Evolutionary conservation across 2,888 invertebrate genomes (phyloP), one percentile per base, ranked within the genome.

Genomic region (Heliconius aoede): DNA sequence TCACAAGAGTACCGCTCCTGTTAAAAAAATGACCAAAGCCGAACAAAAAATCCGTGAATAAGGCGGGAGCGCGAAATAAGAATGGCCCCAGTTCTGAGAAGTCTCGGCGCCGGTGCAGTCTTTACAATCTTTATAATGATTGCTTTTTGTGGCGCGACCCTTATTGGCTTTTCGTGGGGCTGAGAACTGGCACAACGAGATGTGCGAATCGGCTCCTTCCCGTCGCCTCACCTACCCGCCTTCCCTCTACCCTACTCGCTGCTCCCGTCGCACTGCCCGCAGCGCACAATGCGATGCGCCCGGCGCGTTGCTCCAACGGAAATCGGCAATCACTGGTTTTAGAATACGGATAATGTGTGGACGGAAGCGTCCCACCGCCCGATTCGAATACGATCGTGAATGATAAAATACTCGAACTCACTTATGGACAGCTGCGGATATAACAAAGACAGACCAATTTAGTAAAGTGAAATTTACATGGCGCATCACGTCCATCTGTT

Each of bases 61-160:
- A 91, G 90, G 91, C 92, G 90, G 91, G 92, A 91, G 91, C 92
- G 91, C 93, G 88, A 93, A 93, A 93, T 92, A 92, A 94, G 93
- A 94, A 94, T 94, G 91, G 93, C 84, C 87, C 84, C 89, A 88
- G 86, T 94, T 94, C 94, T 92, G 91, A 89, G 94, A 94, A 94
- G 93, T 91, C 86, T 87, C 92, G 91, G 90, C 91, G 92, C 92
- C 92, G 92, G 88, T 89, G 90, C 89, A 90, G 90, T 90, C 92
- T 92, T 92, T 91, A 91, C 88, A 91, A 91, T 90, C 89, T 91
- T 92, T 92, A 90, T 93, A 93, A 93, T 91, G 91, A 91, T 90
- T 88, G 87, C 89, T 93, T 93, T 93, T 94, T 93, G 90, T 90
- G 80, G 82, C 87, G 86, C 88, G 89, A 88, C 90, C 91, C 91